phyloP scores from a whole-genome alignment of 2,888 invertebrate species.

The Dusona sp. region DNA sequence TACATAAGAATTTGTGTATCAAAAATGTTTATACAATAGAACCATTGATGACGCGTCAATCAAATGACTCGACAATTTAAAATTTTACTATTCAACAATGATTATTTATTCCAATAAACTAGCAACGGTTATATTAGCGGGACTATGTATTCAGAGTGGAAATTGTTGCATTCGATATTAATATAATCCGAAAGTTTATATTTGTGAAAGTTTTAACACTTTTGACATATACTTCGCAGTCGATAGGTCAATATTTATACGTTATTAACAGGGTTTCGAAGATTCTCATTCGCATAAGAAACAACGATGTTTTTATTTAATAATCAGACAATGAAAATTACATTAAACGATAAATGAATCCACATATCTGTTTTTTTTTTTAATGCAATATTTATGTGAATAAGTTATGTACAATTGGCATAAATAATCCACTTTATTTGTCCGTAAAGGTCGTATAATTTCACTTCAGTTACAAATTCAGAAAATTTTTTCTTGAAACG shows the following conservation, averaged over 20 bases:
- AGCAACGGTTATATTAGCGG: conserved; percentile 26
- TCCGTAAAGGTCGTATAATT: background rate
- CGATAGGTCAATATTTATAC: background rate
- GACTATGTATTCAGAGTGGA: background rate
- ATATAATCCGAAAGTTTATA: background rate
- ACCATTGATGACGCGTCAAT: conserved; percentile 54
- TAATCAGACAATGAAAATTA: background rate
- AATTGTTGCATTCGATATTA: conserved; percentile 7
- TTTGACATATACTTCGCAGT: background rate
- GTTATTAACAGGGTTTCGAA: background rate
- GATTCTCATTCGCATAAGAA: background rate
- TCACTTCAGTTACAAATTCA: background rate
- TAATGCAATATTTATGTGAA: background rate
- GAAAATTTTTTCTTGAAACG: conserved; percentile 16
- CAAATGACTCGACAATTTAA: conserved; percentile 58
- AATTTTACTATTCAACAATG: conserved; percentile 10
- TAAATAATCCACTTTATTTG: too few relatives aligned
- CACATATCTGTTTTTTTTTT: background rate
- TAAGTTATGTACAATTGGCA: background rate
- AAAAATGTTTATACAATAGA: conserved; percentile 25
- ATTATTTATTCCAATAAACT: conserved; percentile 41
- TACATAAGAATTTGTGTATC: background rate
- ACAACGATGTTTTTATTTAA: background rate
- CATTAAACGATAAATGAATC: background rate
- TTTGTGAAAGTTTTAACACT: conserved; percentile 3